Base-by-base conservation (phyloP, 1,140 invertebrate genomes). In the Vollenhovia emeryi region DNA sequence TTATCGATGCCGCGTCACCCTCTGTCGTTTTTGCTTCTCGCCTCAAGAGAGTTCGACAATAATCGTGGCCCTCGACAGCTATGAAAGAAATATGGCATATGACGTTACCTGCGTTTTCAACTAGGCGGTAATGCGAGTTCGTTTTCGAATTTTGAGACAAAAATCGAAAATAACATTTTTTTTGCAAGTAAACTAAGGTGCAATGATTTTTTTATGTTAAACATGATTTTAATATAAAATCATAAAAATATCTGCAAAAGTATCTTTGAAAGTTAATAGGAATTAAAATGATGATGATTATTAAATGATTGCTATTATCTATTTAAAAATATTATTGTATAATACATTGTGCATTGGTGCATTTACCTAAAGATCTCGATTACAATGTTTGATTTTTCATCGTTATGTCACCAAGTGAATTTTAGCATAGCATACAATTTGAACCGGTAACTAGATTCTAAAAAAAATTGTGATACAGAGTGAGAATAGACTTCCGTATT, bases 1-100 rank as follows among this genome's bases (percentile, higher is more conserved):
- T 82, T 73, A 82, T 82, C 78, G 73, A 82, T 82, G 13, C 66
- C 66, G 36, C 78, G 13, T 71, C 33, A 43, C 52, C 36, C 78
- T 80, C 50, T 18, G 50, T 18, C 7, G 13, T 40, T 45, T 82
- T 73, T 69, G 18, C 40, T 45, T 84, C 71, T 76, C 55, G 18
- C 73, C 48, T 62, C 15, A 40, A 75, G 43, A n/a, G n/a, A n/a
- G n/a, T n/a, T n/a, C n/a, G n/a, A 13, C 50, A 50, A n/a, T 57
- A 73, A 73, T 71, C 48, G 40, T 82, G n/a, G 24, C 33, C 21
- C 15, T 71, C n/a, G 66, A 27, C n/a, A 57, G 18, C 13, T 59
- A 59, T 4, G 57, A 82, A 73, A 82, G 24, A 21, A 40, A 21
- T 21, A 57, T 33, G 45, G 5, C 50, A 73, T 71, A 59, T 80